A percentile compares a stretch with the other conserved stretches of the same genome.
phyloP scores from a whole-genome alignment of 2,113 vertebrate species.

The Sitta europaea region DNA sequence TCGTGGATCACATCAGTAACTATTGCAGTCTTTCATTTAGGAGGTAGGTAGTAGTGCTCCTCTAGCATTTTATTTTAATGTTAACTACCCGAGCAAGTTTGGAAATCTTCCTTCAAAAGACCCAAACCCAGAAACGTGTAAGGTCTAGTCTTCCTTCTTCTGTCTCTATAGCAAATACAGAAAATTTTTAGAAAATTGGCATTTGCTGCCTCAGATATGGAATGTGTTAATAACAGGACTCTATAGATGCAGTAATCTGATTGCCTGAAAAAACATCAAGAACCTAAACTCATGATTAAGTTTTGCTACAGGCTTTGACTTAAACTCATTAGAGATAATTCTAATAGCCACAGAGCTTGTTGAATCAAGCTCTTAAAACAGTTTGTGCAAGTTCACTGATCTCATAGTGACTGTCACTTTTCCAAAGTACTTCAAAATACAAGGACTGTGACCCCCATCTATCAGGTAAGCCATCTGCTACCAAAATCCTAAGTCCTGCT shows the following conservation, averaged over 20 bases:
- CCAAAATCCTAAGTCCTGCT: not conserved
- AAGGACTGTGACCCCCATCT: not conserved
- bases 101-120: not conserved
- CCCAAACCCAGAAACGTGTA: not conserved
- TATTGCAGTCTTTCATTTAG: constrained; percentile 74
- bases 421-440: not conserved
- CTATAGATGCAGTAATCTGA: not conserved
- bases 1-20: constrained; percentile 78
- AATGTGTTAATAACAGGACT: not conserved
- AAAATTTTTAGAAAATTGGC: not conserved
- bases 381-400: not conserved
- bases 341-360: not conserved
- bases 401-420: not conserved
- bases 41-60: constrained; percentile 52
- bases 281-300: not conserved
- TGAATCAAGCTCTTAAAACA: not conserved
- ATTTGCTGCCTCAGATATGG: not conserved
- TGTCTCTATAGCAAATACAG: not conserved
- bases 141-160: not conserved
- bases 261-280: not conserved
- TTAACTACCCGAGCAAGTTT: not conserved
- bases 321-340: not conserved
- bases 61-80: not conserved
- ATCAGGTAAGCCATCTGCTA: not conserved
- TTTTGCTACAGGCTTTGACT: not conserved